These are phyloP conservation scores for Dolichomitus sp. DNA, from an alignment of 2,888 invertebrate species.

Conservation along the genomic window DNA sequence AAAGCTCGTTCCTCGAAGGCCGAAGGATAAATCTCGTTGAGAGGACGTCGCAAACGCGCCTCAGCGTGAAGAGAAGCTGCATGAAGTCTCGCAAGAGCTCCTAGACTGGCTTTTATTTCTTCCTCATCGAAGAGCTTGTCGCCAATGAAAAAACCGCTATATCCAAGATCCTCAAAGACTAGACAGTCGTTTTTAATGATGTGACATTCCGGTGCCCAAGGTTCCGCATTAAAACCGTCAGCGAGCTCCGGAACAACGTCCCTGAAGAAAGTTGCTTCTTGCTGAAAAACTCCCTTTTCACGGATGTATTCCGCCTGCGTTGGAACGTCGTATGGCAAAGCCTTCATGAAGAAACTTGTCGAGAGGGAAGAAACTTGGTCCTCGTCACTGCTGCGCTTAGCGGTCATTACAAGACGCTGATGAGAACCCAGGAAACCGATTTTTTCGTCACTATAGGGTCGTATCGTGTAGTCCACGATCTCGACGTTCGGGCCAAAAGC, in stretches of 20 bases:
- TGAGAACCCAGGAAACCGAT: conserved; percentile 79
- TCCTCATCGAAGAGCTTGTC: conserved; percentile 74
- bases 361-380: conserved; percentile 16
- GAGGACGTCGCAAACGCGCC: conserved; percentile 69
- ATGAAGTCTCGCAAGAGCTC: conserved; percentile 78
- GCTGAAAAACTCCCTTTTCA: conserved; percentile 86
- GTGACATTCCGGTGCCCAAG: conserved; percentile 82
- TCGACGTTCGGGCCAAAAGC: conserved; percentile 57
- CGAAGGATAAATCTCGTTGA: conserved; percentile 75
- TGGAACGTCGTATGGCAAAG: conserved; percentile 87
- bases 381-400: conserved; percentile 33
- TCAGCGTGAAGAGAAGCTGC: conserved; percentile 81
- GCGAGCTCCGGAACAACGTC: conserved; percentile 85
- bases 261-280: conserved; percentile 86
- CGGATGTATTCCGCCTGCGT: conserved; percentile 87
- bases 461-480: conserved; percentile 71
- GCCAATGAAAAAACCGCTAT: conserved; percentile 76
- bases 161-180: conserved; percentile 85
- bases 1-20: conserved; percentile 77
- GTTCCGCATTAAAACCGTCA: conserved; percentile 72
- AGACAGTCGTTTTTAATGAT: conserved; percentile 77
- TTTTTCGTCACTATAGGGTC: conserved; percentile 76
- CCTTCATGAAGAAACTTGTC: conserved; percentile 88
- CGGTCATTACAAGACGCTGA: conserved; percentile 70
- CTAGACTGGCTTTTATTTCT: conserved; percentile 74